Percentiles rank a stretch among this genome's conserved stretches.
Conservation (phyloP, 2,797 vertebrate species). For the Pantherophis vulpinus region DNA sequence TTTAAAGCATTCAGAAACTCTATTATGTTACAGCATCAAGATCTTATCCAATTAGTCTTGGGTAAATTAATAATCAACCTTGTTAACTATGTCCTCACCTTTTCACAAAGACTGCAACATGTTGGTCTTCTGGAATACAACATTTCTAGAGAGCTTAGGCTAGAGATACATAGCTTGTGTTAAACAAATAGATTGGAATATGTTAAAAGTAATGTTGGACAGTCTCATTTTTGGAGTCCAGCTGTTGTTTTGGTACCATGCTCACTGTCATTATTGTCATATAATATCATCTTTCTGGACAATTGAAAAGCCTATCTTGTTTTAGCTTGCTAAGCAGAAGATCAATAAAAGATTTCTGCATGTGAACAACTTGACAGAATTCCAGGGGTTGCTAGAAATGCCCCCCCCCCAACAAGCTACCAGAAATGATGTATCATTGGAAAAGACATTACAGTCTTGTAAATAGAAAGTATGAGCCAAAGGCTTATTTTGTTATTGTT, state of each 20-base stretch:
- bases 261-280: neutral
- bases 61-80: neutral
- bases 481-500: neutral
- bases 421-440: neutral
- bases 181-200: neutral
- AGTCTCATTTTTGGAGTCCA: too few species aligned
- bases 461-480: neutral
- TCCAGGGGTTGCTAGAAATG: neutral
- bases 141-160: neutral
- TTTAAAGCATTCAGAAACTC: neutral
- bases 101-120: neutral
- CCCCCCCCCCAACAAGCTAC: neutral
- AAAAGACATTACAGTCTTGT: neutral
- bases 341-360: neutral
- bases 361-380: neutral
- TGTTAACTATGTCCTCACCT: neutral
- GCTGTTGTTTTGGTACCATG: too few species aligned
- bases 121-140: neutral
- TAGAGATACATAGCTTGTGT: neutral
- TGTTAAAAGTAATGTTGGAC: neutral
- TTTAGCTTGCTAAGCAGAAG: slow-evolving; percentile 15
- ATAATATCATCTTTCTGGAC: neutral
- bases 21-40: neutral
- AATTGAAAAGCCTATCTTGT: neutral
- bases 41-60: neutral